Evolutionary conservation across 2,113 vertebrate species (phyloP).

Genomic region (Ptychochromis oligacanthus): DNA sequence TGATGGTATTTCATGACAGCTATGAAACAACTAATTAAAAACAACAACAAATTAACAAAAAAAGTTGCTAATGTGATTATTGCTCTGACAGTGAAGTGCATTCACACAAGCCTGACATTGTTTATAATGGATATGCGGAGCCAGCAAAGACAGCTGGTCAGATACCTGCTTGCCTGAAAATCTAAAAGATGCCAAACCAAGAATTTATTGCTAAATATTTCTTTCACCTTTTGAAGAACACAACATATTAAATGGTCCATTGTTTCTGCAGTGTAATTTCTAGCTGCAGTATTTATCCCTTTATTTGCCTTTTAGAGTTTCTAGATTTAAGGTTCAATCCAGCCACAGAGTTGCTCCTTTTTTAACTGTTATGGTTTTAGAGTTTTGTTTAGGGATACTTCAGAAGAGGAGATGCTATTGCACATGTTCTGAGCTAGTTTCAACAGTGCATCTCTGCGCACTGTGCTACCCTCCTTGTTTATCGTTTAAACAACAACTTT

Average conservation of each 20-base stretch:
- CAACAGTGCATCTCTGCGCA: no score
- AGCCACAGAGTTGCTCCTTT: background rate
- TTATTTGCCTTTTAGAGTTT: rapidly evolving
- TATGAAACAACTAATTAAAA: background rate
- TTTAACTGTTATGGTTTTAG: background rate
- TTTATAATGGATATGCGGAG: background rate
- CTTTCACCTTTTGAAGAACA: background rate
- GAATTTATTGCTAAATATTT: no score
- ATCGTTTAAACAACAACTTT: no score
- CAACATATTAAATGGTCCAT: background rate
- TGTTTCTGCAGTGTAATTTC: background rate
- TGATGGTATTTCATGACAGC: background rate
- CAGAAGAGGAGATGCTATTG: background rate
- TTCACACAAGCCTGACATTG: background rate
- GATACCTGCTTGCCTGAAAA: background rate
- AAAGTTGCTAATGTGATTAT: background rate
- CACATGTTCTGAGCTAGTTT: no score
- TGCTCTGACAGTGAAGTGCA: background rate
- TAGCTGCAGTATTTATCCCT: background rate
- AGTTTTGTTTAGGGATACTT: background rate
- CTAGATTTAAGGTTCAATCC: background rate
- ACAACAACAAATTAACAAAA: background rate
- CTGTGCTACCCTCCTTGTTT: no score
- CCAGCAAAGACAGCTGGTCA: no score
- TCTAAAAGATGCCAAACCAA: background rate